A percentile compares a stretch with the other conserved stretches of the same genome.
Evolutionary conservation across 2,888 invertebrate species (phyloP).

Genomic region (Stenichneumon culpator): DNA sequence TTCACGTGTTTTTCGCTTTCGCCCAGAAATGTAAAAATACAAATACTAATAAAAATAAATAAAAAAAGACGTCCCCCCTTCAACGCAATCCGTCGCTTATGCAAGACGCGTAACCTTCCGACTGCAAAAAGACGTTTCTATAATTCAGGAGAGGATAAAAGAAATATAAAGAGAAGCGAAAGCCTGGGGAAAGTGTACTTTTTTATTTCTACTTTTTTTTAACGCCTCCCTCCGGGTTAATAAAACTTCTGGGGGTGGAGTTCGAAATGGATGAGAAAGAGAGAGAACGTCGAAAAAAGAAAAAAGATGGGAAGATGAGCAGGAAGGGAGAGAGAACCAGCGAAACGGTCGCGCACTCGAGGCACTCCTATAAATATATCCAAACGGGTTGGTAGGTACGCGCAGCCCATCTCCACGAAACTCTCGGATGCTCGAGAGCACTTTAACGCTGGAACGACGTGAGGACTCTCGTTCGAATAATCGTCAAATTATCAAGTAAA

Average conservation of each 20-base stretch:
- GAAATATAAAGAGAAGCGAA: background rate
- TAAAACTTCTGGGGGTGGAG: slow-evolving; percentile 46
- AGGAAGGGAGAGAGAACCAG: slow-evolving; percentile 8
- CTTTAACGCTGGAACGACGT: slow-evolving; percentile 32
- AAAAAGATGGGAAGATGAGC: slow-evolving; percentile 14
- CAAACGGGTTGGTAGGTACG: slow-evolving; percentile 43
- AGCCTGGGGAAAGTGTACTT: background rate
- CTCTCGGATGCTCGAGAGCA: slow-evolving; percentile 35
- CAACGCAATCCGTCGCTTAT: slow-evolving; percentile 37
- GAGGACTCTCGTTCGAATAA: slow-evolving; percentile 4
- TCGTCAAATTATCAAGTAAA: background rate
- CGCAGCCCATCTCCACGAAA: slow-evolving; percentile 19
- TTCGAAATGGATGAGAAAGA: slow-evolving; percentile 25
- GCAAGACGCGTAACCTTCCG: slow-evolving; percentile 48
- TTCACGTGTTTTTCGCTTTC: slow-evolving; percentile 1
- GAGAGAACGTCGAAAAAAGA: background rate
- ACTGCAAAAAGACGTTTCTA: slow-evolving; percentile 46
- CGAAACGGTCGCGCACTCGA: slow-evolving; percentile 38
- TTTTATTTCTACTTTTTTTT: background rate
- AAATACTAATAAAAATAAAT: slow-evolving; percentile 5
- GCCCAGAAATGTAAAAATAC: slow-evolving; percentile 17
- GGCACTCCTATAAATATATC: slow-evolving; percentile 51
- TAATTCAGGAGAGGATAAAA: slow-evolving; percentile 38
- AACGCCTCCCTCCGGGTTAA: slow-evolving; percentile 47
- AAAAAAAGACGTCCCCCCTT: slow-evolving; percentile 4